Percentiles rank a stretch among this genome's conserved stretches.
phyloP scores from a whole-genome alignment of 2,888 invertebrate species.

The Tenthredo amoena region DNA sequence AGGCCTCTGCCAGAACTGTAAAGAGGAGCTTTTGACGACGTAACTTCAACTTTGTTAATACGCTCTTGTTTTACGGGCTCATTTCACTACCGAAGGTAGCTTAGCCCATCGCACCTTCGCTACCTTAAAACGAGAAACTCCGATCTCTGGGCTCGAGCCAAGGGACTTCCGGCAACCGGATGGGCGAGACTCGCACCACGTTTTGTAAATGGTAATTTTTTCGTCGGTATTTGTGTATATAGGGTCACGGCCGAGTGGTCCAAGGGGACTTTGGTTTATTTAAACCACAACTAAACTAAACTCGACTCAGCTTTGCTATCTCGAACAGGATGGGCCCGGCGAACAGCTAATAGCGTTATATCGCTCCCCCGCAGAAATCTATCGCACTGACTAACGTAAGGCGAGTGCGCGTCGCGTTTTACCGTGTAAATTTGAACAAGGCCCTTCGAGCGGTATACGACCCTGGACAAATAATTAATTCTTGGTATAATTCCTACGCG shows the following conservation, averaged over 20 bases:
- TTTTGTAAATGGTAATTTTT: conserved; percentile 36
- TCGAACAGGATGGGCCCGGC: conserved; percentile 4
- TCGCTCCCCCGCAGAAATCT: neutral
- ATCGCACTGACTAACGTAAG: neutral
- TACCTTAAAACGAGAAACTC: neutral
- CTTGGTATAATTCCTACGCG: neutral
- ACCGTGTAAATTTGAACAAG: neutral
- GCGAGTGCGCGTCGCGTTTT: neutral
- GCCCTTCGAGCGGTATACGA: neutral
- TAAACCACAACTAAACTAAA: neutral
- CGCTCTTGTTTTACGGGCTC: neutral
- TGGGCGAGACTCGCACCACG: neutral
- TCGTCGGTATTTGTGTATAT: neutral
- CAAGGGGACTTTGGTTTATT: conserved; percentile 34
- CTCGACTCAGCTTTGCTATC: neutral
- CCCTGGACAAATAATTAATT: neutral
- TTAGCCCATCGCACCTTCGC: neutral
- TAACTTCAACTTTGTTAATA: neutral
- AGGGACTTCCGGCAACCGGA: conserved; percentile 18
- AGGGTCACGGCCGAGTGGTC: conserved; percentile 36
- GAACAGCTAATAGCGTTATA: neutral
- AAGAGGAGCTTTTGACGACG: neutral
- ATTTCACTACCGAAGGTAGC: neutral
- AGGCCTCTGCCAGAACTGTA: neutral
- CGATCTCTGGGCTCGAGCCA: neutral